Base-by-base conservation (phyloP, 2,113 vertebrate species). In the Xenopus borealis region DNA sequence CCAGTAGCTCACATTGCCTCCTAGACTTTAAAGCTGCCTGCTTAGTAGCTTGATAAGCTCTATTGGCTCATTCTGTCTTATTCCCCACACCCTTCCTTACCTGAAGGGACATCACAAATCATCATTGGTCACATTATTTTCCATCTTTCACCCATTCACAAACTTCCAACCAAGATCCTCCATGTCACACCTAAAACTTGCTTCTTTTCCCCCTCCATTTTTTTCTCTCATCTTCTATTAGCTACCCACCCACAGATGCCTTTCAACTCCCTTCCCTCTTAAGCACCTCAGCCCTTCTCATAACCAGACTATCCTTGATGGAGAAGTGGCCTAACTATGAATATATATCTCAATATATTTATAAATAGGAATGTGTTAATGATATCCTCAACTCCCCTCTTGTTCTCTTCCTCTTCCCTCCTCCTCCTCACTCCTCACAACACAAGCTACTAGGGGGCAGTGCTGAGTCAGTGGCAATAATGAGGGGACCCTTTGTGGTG, bases 291-390 rank as follows among this genome's bases (percentile, higher is more conserved):
- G 59, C 59, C 27, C 46, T 64, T 58, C 45, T 62, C 58, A 65
- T 30, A 61, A 69, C 71, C 73, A 69, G 64, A 59, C 10, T 69
- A 44, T 45, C 40, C 47, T 45, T 65, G 10, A 76, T 63, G 58
- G 47, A 63, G 20, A 44, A 12, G 74, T 64, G 67, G 67, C 59
- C 58, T 45, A 55, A 55, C 53, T n/a, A 55, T 50, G 47, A 50
- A 19, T 59, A 62, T 75, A 40, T 69, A 75, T 46, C 59, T n/a
- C 46, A 53, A 62, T 75, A 47, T 69, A 76, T 70, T 67, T 40
- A 9, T 40, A 40, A 40, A 40, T 40, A 40, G 67, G 59, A 61
- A 69, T 62, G 69, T 62, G 66, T 63, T 55, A 64, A 61, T 62
- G 74, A 70, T 45, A 20, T 33, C 27, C 59, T 63, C 20, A 12